Evolutionary conservation across 2,888 invertebrate genomes (phyloP), one percentile per base, ranked within the genome.

Genomic region (Gymnosoma rotundatum): DNA sequence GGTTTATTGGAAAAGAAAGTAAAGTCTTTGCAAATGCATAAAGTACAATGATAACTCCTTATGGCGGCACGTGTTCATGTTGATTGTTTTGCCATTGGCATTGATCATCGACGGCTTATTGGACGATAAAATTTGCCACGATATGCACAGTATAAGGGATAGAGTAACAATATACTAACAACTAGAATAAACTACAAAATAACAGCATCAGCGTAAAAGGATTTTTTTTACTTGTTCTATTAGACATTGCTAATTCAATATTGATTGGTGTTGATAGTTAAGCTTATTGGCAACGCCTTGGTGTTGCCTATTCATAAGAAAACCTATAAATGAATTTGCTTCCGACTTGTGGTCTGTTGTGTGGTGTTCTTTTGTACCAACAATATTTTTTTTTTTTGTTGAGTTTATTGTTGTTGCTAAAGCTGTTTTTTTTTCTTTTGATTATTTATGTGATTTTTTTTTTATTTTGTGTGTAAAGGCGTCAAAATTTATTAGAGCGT

Each of bases 401-500:
- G 60, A 18, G n/a, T n/a, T 32, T 45, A 7, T 36, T 64, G 45
- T 58, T 61, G 73, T 36, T 78, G 60, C 52, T 50, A 42, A 32
- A 20, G 60, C 18, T 70, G 63, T 79, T 60, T 52, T 66, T 42
- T 73, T 78, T 50, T 48, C 45, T 64, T 74, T 45, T 8, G 50
- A 21, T 58, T 63, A 21, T 67, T 54, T 38, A 56, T 70, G 6
- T 67, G 36, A 36, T 32, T 12, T 32, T n/a, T 20, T 42, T 60
- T 74, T 54, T 32, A 54, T 75, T 78, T 75, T 84, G 73, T 79
- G 66, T 86, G 79, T 81, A 87, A 85, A 90, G 89, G 87, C 88
- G 90, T 90, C 78, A 70, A 86, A 88, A 90, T 88, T 88, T 88
- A 90, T 89, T 89, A 89, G 88, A 87, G 88, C 88, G 87, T 88